These are phyloP conservation scores for Eilema sororculum DNA, from an alignment of 2,888 invertebrate genomes.

Conservation along the genomic window DNA sequence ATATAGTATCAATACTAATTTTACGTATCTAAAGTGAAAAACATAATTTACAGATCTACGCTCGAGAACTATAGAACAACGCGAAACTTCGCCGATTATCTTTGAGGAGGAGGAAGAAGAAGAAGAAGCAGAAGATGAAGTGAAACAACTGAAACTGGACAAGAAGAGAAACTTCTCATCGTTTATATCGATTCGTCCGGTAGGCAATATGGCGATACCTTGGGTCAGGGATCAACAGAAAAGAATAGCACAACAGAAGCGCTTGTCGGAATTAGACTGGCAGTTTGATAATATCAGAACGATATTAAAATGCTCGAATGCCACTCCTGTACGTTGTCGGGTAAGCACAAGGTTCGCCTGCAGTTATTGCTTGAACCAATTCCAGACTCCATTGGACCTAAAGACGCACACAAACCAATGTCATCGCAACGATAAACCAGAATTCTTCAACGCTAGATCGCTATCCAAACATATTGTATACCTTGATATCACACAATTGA, in stretches of 20 bases:
- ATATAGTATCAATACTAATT: background rate
- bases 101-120: slow-evolving; percentile 22
- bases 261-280: slow-evolving; percentile 66
- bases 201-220: slow-evolving; percentile 42
- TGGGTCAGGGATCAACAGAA: slow-evolving; percentile 45
- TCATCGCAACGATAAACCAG: slow-evolving; percentile 59
- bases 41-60: slow-evolving; percentile 51
- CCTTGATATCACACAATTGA: slow-evolving; percentile 68
- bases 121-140: slow-evolving; percentile 31
- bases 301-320: slow-evolving; percentile 67
- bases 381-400: slow-evolving; percentile 61
- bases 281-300: slow-evolving; percentile 71
- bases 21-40: slow-evolving; percentile 14
- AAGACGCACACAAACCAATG: slow-evolving; percentile 61
- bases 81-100: slow-evolving; percentile 25
- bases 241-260: slow-evolving; percentile 45
- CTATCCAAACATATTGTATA: slow-evolving; percentile 68
- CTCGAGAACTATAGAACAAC: slow-evolving; percentile 32
- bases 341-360: slow-evolving; percentile 67
- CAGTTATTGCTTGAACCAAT: slow-evolving; percentile 72
- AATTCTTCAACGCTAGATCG: slow-evolving; percentile 63
- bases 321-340: slow-evolving; percentile 68
- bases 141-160: slow-evolving; percentile 49
- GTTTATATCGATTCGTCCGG: slow-evolving; percentile 62
- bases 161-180: slow-evolving; percentile 62